A percentile compares a stretch with the other conserved stretches of the same genome.
Conservation (phyloP, 1,140 invertebrate genomes). For the Parapsyche elsis region DNA sequence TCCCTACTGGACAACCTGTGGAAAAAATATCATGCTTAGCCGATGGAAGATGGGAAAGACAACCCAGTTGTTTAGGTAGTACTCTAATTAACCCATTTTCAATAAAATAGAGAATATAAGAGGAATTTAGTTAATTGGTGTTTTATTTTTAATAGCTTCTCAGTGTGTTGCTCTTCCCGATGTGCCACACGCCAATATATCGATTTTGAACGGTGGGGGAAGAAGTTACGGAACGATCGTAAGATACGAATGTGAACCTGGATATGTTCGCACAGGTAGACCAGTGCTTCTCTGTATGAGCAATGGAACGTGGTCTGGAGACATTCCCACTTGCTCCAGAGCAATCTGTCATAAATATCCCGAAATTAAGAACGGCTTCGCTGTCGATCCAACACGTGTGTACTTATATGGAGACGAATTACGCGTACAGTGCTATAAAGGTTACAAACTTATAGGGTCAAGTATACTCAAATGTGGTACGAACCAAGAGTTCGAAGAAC, state of each 20-base stretch:
- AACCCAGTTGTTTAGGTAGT: constrained; percentile 87
- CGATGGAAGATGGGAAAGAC: constrained; percentile 90
- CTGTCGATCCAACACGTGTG: constrained; percentile 77
- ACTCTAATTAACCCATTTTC: constrained; percentile 44
- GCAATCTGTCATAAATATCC: constrained; percentile 86
- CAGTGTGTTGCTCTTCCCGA: constrained; percentile 92
- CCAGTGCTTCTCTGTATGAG: constrained; percentile 95
- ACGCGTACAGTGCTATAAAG: constrained; percentile 90
- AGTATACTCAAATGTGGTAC: constrained; percentile 90
- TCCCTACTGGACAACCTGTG: constrained; percentile 85
- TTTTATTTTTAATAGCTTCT: constrained; percentile 74
- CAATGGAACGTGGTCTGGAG: constrained; percentile 95
- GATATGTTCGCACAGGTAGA: constrained; percentile 88
- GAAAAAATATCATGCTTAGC: constrained; percentile 91
- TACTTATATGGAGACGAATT: constrained; percentile 93
- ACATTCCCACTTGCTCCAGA: constrained; percentile 89
- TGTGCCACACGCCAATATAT: constrained; percentile 87
- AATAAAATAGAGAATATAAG: constrained; percentile 32
- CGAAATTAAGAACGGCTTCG: constrained; percentile 85
- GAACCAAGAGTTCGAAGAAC: constrained; percentile 84
- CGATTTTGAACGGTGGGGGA: constrained; percentile 91
- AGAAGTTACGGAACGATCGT: constrained; percentile 96
- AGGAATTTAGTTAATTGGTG: constrained; percentile 30
- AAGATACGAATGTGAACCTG: constrained; percentile 92
- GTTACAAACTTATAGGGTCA: constrained; percentile 86